Evolutionary conservation across 2,113 vertebrate genomes (phyloP).

Genomic region (Neolamprologus hecqui): DNA sequence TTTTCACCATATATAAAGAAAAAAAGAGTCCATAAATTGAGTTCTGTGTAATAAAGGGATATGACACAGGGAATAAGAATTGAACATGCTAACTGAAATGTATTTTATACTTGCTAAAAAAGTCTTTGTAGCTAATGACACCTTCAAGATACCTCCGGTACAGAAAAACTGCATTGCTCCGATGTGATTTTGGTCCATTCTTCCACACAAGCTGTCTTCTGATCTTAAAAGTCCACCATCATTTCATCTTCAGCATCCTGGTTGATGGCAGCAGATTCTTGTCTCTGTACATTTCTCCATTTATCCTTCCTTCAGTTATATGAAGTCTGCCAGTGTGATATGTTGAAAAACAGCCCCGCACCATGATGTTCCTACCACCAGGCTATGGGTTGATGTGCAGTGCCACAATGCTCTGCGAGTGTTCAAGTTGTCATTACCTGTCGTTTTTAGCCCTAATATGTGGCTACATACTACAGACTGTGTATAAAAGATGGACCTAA

Average conservation of each 20-base stretch:
- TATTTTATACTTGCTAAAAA: not conserved
- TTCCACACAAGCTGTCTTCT: not conserved
- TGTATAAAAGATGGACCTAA: not conserved
- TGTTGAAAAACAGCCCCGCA: not conserved
- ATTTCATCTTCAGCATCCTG: not conserved
- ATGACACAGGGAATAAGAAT: not conserved
- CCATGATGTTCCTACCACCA: not conserved
- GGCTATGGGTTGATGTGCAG: not conserved
- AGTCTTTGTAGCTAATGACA: not conserved
- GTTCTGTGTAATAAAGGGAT: not conserved
- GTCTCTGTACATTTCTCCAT: fast-evolving
- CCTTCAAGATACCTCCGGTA: not conserved
- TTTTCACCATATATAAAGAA: not conserved
- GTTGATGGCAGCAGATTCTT: not conserved
- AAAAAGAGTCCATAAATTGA: not conserved
- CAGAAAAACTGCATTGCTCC: fast-evolving
- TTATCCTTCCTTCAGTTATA: not conserved
- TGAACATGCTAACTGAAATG: not conserved
- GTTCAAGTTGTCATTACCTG: not conserved
- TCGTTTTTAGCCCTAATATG: not conserved
- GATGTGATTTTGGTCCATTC: not conserved
- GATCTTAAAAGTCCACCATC: not conserved
- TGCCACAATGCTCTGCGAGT: not conserved
- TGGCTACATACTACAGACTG: not conserved
- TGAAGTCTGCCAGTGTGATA: not conserved